phyloP scores from a whole-genome alignment of 2,797 vertebrate species.

The Thamnophis elegans region DNA sequence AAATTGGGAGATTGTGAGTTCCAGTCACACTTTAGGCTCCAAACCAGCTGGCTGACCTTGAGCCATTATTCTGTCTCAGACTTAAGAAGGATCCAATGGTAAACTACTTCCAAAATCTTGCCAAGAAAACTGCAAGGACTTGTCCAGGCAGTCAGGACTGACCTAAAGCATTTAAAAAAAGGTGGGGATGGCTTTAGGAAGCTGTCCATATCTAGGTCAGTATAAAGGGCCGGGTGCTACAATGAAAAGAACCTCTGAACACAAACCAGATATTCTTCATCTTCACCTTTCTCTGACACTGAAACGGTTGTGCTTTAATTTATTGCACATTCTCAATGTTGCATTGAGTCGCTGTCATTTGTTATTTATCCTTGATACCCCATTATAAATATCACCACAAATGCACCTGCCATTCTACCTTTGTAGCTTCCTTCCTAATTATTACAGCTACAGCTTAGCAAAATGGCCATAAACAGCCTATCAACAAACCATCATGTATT shows the following conservation, averaged over 20 bases:
- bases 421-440: constrained; percentile 12
- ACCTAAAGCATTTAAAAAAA: neutral
- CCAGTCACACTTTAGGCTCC: neutral
- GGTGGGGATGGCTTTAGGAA: neutral
- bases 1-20: neutral
- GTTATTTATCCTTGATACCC: neutral
- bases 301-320: neutral
- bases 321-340: neutral
- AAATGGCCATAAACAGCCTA: constrained; percentile 15
- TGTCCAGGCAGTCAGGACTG: neutral
- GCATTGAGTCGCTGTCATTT: neutral
- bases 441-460: neutral
- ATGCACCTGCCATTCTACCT: accelerated
- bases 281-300: neutral
- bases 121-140: neutral
- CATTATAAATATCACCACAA: neutral
- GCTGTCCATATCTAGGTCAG: neutral
- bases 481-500: constrained; percentile 5
- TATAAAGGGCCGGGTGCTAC: neutral
- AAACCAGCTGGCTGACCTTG: neutral
- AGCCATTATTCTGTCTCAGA: neutral
- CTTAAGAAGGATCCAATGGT: neutral
- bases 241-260: neutral
- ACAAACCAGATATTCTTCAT: neutral
- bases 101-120: neutral